Evolutionary conservation across 2,797 vertebrate species (phyloP).

Genomic region (Sardinella longiceps): DNA sequence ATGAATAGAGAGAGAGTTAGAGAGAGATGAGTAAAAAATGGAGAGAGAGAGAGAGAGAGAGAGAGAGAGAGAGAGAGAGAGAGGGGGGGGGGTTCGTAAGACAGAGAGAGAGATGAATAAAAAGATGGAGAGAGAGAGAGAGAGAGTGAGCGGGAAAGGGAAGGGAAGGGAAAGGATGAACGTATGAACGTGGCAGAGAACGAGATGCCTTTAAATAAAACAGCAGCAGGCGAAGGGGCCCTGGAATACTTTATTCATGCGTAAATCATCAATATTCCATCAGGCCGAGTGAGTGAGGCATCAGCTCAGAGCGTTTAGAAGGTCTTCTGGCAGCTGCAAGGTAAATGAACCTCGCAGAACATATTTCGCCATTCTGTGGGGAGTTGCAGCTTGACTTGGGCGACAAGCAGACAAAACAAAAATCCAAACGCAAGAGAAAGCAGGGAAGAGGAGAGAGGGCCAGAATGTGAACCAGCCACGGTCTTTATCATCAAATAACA

Average conservation of each 20-base stretch:
- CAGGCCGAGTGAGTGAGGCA: background rate
- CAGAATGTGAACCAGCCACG: background rate
- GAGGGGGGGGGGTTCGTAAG: no score
- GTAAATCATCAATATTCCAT: constrained; percentile 22
- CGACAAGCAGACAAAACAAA: constrained; percentile 1
- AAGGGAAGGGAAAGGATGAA: background rate
- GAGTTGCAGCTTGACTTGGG: constrained; percentile 15
- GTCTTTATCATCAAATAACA: background rate
- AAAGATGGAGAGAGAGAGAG: background rate
- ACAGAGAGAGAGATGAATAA: background rate
- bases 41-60: background rate
- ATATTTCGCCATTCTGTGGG: background rate
- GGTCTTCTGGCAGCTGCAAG: constrained; percentile 15
- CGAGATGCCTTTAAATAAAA: constrained; percentile 14
- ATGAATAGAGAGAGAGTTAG: no score
- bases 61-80: background rate
- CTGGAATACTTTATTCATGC: constrained; percentile 11
- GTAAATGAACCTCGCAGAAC: constrained; percentile 11
- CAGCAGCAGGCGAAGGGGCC: background rate
- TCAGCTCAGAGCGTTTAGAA: background rate
- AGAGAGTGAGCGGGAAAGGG: no score
- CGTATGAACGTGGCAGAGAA: background rate
- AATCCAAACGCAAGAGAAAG: background rate
- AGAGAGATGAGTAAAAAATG: no score
- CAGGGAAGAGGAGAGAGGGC: background rate